Percentiles rank a stretch among this genome's conserved stretches.
phyloP scores from a whole-genome alignment of 2,888 invertebrate genomes.

The Sinohyriopsis cumingii region DNA sequence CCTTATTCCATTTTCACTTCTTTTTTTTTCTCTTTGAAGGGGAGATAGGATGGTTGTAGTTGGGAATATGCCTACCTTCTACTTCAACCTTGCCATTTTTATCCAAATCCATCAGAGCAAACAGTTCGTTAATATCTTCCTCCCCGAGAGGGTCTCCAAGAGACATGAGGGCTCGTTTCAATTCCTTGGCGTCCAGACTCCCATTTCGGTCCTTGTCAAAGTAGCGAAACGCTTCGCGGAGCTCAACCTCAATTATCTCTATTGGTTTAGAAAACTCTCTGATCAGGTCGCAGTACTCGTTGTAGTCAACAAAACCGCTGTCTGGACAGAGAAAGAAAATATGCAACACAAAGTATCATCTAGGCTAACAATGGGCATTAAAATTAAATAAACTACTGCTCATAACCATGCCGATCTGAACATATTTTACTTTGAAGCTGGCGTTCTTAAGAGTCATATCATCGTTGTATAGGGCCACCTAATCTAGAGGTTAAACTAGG shows the following conservation, averaged over 20 bases:
- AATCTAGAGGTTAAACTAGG: too few relatives aligned
- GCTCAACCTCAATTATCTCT: conserved; percentile 27
- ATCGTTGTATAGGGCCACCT: too few relatives aligned
- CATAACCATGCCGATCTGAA: not conserved
- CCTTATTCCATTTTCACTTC: too few relatives aligned
- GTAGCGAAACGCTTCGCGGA: conserved; percentile 28
- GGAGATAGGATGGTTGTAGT: too few relatives aligned
- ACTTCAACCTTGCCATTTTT: conserved; percentile 28
- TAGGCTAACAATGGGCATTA: too few relatives aligned
- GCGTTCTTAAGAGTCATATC: not conserved
- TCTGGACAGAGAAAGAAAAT: conserved; percentile 16
- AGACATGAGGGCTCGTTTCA: conserved; percentile 19
- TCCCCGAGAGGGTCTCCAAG: conserved; percentile 33
- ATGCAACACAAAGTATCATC: too few relatives aligned
- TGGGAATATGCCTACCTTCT: conserved; percentile 19
- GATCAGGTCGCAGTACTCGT: conserved; percentile 28
- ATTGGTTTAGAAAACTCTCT: conserved; percentile 21
- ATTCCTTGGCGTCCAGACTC: conserved; percentile 24
- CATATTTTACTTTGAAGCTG: not conserved
- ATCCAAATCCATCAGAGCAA: conserved; percentile 27
- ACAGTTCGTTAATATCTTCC: conserved; percentile 24
- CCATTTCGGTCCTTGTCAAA: conserved; percentile 16
- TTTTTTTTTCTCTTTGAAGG: too few relatives aligned
- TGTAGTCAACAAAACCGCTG: conserved; percentile 20
- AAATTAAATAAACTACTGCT: too few relatives aligned